Evolutionary conservation across 2,888 invertebrate species (phyloP).

Genomic region (Lithosia quadra): DNA sequence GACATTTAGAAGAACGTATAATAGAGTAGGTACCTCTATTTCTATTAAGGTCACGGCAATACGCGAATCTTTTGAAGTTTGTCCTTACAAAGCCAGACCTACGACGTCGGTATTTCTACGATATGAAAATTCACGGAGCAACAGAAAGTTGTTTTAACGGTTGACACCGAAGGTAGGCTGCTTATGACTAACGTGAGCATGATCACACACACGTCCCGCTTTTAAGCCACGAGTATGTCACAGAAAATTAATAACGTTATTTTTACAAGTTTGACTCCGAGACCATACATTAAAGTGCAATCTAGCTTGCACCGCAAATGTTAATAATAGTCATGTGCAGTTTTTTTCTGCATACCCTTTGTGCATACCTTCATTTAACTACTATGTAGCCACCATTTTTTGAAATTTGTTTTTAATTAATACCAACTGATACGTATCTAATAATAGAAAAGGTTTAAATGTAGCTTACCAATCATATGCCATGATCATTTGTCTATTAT

Average conservation of each 20-base stretch:
- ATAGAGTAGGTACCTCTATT: neutral
- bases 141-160: constrained; percentile 44
- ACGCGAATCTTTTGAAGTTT: neutral
- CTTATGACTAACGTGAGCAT: constrained; percentile 42
- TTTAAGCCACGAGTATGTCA: neutral
- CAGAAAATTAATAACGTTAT: neutral
- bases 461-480: neutral
- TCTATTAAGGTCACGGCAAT: constrained; percentile 1
- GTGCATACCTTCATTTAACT: too few relatives aligned
- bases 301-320: too few relatives aligned
- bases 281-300: neutral
- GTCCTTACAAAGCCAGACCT: neutral
- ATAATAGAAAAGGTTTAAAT: too few relatives aligned
- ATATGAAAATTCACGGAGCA: constrained; percentile 47
- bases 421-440: too few relatives aligned
- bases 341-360: too few relatives aligned
- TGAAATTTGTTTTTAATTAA: too few relatives aligned
- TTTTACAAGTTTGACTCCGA: neutral
- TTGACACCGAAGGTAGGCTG: constrained; percentile 43
- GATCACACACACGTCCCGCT: neutral
- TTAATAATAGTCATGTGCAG: too few relatives aligned
- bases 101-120: constrained; percentile 32
- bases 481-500: neutral
- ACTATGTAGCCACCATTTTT: too few relatives aligned
- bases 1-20: neutral